Percentiles rank a stretch among this genome's conserved stretches.
phyloP scores from a whole-genome alignment of 2,113 vertebrate species.

The Marcusenius ussheri region DNA sequence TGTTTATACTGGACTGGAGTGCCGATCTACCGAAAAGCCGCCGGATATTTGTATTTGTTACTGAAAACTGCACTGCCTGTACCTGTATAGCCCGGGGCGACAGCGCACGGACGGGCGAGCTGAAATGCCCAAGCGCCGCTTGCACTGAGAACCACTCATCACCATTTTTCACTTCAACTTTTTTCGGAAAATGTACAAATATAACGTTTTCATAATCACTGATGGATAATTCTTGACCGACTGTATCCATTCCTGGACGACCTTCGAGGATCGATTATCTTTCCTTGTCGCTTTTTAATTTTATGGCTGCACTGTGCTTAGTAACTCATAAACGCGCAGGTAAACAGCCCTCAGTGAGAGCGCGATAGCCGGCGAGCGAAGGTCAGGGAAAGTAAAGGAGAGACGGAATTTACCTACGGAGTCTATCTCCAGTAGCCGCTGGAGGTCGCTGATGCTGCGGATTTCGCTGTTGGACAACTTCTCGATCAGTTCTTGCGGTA shows the following conservation, averaged over 20 bases:
- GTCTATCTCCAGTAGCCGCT: slow-evolving; percentile 96
- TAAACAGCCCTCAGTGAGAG: slow-evolving; percentile 5
- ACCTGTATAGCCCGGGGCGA: background rate
- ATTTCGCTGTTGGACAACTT: slow-evolving; percentile 89
- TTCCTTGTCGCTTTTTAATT: background rate
- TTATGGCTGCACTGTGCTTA: slow-evolving; percentile 10
- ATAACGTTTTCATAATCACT: background rate
- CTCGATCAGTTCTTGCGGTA: slow-evolving; percentile 90
- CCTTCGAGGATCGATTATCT: slow-evolving; percentile 13
- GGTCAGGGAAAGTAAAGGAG: slow-evolving; percentile 38
- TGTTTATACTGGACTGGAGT: background rate
- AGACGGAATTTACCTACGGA: slow-evolving; percentile 95
- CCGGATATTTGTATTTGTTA: slow-evolving; percentile 10
- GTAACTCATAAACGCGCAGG: slow-evolving; percentile 19
- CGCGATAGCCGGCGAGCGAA: slow-evolving; percentile 25
- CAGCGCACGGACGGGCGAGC: background rate
- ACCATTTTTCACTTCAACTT: background rate
- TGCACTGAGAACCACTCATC: background rate
- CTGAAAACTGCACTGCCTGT: background rate
- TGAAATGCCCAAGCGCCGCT: background rate
- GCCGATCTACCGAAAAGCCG: background rate
- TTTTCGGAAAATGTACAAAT: background rate
- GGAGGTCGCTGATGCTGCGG: slow-evolving; percentile 95
- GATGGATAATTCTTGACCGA: background rate
- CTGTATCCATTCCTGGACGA: background rate